These are phyloP conservation scores for Dolichomitus sp. DNA, from an alignment of 2,888 invertebrate genomes.

Conservation along the genomic window DNA sequence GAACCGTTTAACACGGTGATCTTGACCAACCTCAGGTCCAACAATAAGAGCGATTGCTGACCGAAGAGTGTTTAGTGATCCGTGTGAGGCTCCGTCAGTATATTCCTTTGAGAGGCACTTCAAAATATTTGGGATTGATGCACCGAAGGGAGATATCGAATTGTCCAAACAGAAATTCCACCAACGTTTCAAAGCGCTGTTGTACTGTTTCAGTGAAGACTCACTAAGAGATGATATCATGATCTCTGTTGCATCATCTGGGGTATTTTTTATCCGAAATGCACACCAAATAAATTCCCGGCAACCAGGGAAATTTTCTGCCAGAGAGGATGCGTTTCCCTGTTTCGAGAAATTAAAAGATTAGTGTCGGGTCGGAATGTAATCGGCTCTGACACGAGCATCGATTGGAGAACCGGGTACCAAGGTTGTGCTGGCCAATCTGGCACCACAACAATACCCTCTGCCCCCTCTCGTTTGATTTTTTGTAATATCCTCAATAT, in stretches of 20 bases:
- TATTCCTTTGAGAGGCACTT: neutral
- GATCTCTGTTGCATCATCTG: slow-evolving; percentile 47
- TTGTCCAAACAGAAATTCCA: slow-evolving; percentile 30
- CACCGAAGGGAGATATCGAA: neutral
- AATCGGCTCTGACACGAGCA: slow-evolving; percentile 26
- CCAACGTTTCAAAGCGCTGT: slow-evolving; percentile 45
- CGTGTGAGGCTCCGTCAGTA: neutral
- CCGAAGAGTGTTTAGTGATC: slow-evolving; percentile 66
- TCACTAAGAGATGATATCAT: slow-evolving; percentile 22
- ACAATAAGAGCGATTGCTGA: neutral
- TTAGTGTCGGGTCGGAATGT: slow-evolving; percentile 21
- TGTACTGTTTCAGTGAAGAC: slow-evolving; percentile 40
- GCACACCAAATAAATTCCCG: slow-evolving; percentile 70
- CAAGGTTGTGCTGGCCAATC: slow-evolving; percentile 62
- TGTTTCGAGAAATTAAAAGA: slow-evolving; percentile 61
- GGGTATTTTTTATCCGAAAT: slow-evolving; percentile 58
- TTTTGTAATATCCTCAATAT: slow-evolving; percentile 46
- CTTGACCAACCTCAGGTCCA: slow-evolving; percentile 50
- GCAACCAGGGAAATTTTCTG: slow-evolving; percentile 41
- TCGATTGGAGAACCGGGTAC: slow-evolving; percentile 45
- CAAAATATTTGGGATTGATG: neutral
- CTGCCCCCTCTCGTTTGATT: slow-evolving; percentile 42
- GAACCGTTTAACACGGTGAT: slow-evolving; percentile 68
- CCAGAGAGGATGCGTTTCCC: slow-evolving; percentile 69
- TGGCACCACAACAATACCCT: slow-evolving; percentile 54